Base-by-base conservation (phyloP, 2,888 invertebrate species). In the Pediacus dermestoides region DNA sequence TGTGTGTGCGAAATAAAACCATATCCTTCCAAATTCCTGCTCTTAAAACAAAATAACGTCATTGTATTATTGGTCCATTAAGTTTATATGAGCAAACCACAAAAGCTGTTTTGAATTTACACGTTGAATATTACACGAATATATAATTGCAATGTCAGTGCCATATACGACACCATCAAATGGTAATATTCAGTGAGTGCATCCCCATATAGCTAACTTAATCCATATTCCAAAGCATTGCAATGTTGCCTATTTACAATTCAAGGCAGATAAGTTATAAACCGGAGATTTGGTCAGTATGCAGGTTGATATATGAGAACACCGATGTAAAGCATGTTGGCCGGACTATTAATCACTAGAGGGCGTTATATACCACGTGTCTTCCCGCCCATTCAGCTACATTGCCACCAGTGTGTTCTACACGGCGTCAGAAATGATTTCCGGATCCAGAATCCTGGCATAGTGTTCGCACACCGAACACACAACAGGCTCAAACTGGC, bases 241-340 rank as follows among this genome's bases (percentile, higher is more conserved):
- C 7, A 28, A 23, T 23, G 23, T 4, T 3, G 3, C 9, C 45
- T 39, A 52, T 53, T 52, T 53, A 48, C 46, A 50, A 28, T 55
- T 57, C 52, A 47, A 52, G 52, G 44, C 48, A 48, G 48, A 54
- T 51, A 55, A 50, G 54, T 46, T 50, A 52, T 52, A 54, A 50
- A 52, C 53, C 52, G 54, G 54, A 57, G 55, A 57, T 57, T 57
- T 53, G 55, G 57, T 46, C 55, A 52, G 50, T 52, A 45, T 53
- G 49, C 43, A 46, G 28, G 28, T 28, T 28, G 28, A 28, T 28
- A 28, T 28, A 60, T 60, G 56, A 48, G 52, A 52, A 51, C 57
- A 55, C 49, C 58, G 58, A 60, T 60, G 58, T 55, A 53, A 53
- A 59, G 56, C 58, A 56, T 58, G 58, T 59, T 58, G 57, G 54